Evolutionary conservation across 1,140 invertebrate genomes (phyloP).

Genomic region (Phymastichus coffea): DNA sequence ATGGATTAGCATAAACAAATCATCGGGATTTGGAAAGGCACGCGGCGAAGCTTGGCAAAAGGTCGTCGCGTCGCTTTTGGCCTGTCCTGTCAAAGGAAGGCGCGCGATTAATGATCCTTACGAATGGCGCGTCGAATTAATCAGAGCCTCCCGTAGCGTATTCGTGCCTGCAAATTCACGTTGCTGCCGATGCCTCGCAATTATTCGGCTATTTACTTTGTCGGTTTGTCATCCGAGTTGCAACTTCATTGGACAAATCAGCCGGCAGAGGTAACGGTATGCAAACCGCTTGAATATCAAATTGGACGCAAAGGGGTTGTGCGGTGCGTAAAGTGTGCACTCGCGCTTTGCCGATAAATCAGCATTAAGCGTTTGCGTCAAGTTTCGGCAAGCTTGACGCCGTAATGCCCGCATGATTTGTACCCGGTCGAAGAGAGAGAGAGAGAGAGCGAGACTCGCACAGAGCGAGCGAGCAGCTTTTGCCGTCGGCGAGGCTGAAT

Average conservation of each 20-base stretch:
- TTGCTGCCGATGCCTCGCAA: background rate
- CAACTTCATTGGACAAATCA: too few species aligned
- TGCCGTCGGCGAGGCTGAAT: background rate
- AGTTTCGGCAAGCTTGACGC: constrained; percentile 5
- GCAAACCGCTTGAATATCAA: too few species aligned
- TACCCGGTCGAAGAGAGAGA: constrained; percentile 6
- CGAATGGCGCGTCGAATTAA: constrained; percentile 35
- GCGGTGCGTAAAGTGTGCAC: too few species aligned
- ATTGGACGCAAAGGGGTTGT: too few species aligned
- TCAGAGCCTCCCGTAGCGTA: constrained; percentile 35
- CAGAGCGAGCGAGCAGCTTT: background rate
- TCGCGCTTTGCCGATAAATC: constrained; percentile 55
- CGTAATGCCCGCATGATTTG: constrained; percentile 26
- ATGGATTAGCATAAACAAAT: constrained; percentile 55
- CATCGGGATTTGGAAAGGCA: constrained; percentile 50
- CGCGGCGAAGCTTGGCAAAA: constrained; percentile 25
- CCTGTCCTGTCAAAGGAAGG: constrained; percentile 52
- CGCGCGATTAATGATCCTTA: constrained; percentile 55
- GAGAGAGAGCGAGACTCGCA: background rate
- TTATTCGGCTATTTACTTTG: constrained; percentile 3
- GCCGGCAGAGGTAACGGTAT: too few species aligned
- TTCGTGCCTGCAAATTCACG: constrained; percentile 27
- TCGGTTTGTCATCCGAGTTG: background rate
- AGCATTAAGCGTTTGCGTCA: constrained; percentile 45
- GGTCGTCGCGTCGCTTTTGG: too few species aligned